Evolutionary conservation across 2,113 vertebrate genomes (phyloP).

Genomic region (Oostethus manadensis): DNA sequence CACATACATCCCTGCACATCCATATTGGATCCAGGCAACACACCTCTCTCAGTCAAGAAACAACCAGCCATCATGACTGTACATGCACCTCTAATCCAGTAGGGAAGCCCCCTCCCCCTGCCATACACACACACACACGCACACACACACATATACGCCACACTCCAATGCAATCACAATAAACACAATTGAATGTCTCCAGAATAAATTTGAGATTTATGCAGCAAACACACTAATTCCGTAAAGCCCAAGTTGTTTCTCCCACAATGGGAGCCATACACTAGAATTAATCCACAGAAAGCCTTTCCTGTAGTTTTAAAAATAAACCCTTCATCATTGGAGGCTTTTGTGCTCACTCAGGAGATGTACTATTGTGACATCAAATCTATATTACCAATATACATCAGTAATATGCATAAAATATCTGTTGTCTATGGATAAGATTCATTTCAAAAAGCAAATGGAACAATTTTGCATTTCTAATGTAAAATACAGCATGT

Average conservation of each 20-base stretch:
- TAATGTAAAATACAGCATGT: slow-evolving; percentile 6
- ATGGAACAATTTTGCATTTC: slow-evolving; percentile 16
- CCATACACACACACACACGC: slow-evolving; percentile 6
- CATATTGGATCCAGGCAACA: slow-evolving; percentile 68
- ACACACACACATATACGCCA: slow-evolving; percentile 7
- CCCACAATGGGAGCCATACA: slow-evolving; percentile 55
- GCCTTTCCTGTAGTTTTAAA: slow-evolving; percentile 65
- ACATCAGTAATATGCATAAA: slow-evolving; percentile 38
- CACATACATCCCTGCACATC: slow-evolving; percentile 56
- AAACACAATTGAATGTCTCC: slow-evolving; percentile 46
- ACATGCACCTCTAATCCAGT: slow-evolving; percentile 43
- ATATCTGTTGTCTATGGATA: slow-evolving; percentile 42
- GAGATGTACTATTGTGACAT: slow-evolving; percentile 47
- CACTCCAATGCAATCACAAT: slow-evolving; percentile 46
- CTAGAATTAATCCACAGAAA: slow-evolving; percentile 67
- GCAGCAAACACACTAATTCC: slow-evolving; percentile 62
- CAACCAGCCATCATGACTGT: slow-evolving; percentile 47
- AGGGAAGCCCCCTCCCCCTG: slow-evolving; percentile 40
- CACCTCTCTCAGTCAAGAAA: slow-evolving; percentile 57
- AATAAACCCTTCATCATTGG: slow-evolving; percentile 62
- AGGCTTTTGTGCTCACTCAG: slow-evolving; percentile 48
- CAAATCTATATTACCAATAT: slow-evolving; percentile 44
- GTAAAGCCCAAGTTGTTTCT: slow-evolving; percentile 68
- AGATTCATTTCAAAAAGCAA: slow-evolving; percentile 26
- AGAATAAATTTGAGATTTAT: slow-evolving; percentile 58